These are phyloP conservation scores for Venustoraphidia nigricollis DNA, from an alignment of 2,888 invertebrate species.

Conservation along the genomic window DNA sequence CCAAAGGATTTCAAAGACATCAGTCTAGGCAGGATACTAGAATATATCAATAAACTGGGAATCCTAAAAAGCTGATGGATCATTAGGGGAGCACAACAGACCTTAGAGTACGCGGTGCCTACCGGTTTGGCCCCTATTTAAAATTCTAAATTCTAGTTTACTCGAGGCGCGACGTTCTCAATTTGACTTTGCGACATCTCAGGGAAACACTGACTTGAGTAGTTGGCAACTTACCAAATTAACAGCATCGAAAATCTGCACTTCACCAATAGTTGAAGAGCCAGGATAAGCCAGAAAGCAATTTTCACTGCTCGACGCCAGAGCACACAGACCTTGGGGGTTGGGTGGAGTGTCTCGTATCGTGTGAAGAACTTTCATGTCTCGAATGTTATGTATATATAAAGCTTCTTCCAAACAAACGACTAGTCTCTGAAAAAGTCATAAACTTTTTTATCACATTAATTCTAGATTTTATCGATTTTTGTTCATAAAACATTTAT, in stretches of 20 bases:
- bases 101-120: no score
- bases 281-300: constrained; percentile 96
- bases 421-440: constrained; percentile 58
- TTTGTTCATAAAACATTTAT: no score
- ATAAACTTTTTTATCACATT: no score
- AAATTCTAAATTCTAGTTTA: no score
- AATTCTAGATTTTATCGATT: no score
- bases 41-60: no score
- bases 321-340: constrained; percentile 79
- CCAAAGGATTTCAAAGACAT: no score
- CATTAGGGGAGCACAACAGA: no score
- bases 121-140: no score
- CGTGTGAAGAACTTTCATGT: constrained; percentile 96
- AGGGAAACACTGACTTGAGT: no score
- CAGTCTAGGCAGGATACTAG: no score
- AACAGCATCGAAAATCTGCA: constrained; percentile 87
- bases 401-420: constrained; percentile 96
- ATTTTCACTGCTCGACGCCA: constrained; percentile 77
- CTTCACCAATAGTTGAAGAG: constrained; percentile 83
- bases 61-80: no score
- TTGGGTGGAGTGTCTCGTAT: constrained; percentile 97
- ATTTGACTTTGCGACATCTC: background rate
- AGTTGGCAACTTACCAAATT: constrained; percentile 53
- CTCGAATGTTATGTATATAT: constrained; percentile 95
- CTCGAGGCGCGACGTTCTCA: background rate